Base-by-base conservation (phyloP, 2,888 invertebrate species). In the Euproctis similis region DNA sequence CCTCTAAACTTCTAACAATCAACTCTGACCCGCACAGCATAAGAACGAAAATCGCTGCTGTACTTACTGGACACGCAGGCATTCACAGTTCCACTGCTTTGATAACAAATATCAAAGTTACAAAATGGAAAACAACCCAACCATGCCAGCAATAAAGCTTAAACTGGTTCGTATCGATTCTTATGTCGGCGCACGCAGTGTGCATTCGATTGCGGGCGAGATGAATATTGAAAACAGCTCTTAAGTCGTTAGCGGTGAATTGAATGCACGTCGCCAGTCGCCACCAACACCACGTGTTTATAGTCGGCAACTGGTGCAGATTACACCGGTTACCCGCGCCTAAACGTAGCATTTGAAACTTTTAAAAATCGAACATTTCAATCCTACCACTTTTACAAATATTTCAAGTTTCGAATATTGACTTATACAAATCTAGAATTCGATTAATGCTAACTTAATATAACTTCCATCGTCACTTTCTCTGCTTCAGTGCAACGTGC, bases 181-280 rank as follows among this genome's bases (percentile, higher is more conserved):
- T 39, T 48, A 39, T 45, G 46, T 48, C 53, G 58, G 42, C 48
- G 53, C 51, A 60, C 63, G 69, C 75, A 70, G 69, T 72, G 73
- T 78, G 80, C 75, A 76, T 61, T 64, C 61, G 65, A 69, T 73
- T 65, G 68, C 59, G 42, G 50, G 44, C 48, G 53, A 56, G 60
- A 63, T 73, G 69, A 70, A 76, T 76, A 77, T 75, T 76, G 74
- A 81, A 82, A 81, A 76, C 43, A 60, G 57, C 63, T 73, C 78
- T 76, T 82, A 76, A 74, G 68, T 57, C 72, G 59, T 71, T 47
- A 31, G 36, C 62, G 44, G 39, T 75, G 55, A 53, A 74, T 73
- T 58, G 67, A 77, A 71, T 72, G 63, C 65, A 50, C 69, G 39
- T 59, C 62, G 66, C 41, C 64, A 46, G 44, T 30, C 38, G 46